Base-by-base conservation (phyloP, 2,797 vertebrate genomes). In the Percopsis omiscomaycus region DNA sequence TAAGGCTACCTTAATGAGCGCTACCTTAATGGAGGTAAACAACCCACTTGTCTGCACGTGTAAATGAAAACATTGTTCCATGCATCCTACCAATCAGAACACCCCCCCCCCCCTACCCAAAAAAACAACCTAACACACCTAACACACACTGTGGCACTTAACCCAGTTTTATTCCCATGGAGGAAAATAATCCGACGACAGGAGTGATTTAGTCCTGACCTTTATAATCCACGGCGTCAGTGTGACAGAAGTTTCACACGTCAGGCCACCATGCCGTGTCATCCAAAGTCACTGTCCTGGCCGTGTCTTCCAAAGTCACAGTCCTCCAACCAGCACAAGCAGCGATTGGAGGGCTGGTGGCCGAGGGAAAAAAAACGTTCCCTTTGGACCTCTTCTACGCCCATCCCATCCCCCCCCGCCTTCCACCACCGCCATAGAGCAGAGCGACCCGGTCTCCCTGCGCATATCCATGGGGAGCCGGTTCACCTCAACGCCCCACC, bases 191-290 rank as follows among this genome's bases (percentile, higher is more conserved):
- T 30, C 53, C 53, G 13, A 46, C 47, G 67, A 56, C 8, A 63
- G 4, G 28, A 8, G 28, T 5, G 10, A 28, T 8, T 8, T 50
- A 15, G 45, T 64, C 22, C 5, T 68, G 55, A 85, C 85, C 84
- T 84, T 60, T 55, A 65, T 59, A 60, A 71, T 74, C 56, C 71
- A 57, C 1, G 0, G 16, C 54, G 46, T 27, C 47, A 28, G 55
- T 27, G 57, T 22, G 46, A 15, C 46, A 65, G 77, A 81, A 50
- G 68, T 83, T 84, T 79, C 78, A 75, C 80, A 75, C 81, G 81
- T 78, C 9, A 42, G 37, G 37, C 6, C 37, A 9, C 37, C 6
- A 42, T 42, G 37, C 37, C 1, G 37, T 42, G 37, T 42, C 37
- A 22, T 22, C 22, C 22, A 22, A 42, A 42, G 37, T 42, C 37